These are phyloP conservation scores for Phrixothrix hirtus DNA, from an alignment of 2,888 invertebrate genomes.

Conservation along the genomic window DNA sequence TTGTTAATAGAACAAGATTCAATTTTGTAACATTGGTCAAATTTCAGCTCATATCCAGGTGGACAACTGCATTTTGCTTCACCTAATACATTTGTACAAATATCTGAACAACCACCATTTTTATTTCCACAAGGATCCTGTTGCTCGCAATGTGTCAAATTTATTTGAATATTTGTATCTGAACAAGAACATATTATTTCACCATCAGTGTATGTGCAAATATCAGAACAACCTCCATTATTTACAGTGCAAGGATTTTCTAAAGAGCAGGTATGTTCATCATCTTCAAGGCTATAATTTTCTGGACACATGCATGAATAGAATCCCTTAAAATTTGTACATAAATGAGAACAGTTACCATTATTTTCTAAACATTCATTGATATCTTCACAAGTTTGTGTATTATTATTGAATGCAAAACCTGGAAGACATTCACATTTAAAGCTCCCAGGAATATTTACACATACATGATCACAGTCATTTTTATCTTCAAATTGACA, in stretches of 20 bases:
- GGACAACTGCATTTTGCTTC: slow-evolving; percentile 40
- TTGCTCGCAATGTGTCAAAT: slow-evolving; percentile 41
- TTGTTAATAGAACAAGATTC: slow-evolving; percentile 60
- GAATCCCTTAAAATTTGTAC: slow-evolving; percentile 57
- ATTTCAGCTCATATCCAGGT: slow-evolving; percentile 43
- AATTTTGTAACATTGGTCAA: slow-evolving; percentile 45
- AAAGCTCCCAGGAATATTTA: slow-evolving; percentile 43
- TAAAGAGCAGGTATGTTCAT: slow-evolving; percentile 24
- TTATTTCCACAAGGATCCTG: slow-evolving; percentile 51
- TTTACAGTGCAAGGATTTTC: slow-evolving; percentile 32
- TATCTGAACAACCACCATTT: slow-evolving; percentile 61
- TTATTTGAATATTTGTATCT: slow-evolving; percentile 5
- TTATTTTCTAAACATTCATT: slow-evolving; percentile 54
- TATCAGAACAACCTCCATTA: slow-evolving; percentile 55
- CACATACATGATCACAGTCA: slow-evolving; percentile 39
- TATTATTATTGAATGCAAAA: slow-evolving; percentile 47
- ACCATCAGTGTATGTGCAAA: slow-evolving; percentile 48
- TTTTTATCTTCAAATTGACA: slow-evolving; percentile 47
- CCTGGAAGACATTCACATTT: slow-evolving; percentile 47
- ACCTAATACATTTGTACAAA: slow-evolving; percentile 40
- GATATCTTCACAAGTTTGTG: slow-evolving; percentile 48
- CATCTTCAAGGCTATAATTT: slow-evolving; percentile 42
- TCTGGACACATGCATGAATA: slow-evolving; percentile 55
- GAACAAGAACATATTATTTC: slow-evolving; percentile 18
- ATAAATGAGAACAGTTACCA: slow-evolving; percentile 57